Evolutionary conservation across 2,797 vertebrate genomes (phyloP).

Genomic region (Anas georgica): DNA sequence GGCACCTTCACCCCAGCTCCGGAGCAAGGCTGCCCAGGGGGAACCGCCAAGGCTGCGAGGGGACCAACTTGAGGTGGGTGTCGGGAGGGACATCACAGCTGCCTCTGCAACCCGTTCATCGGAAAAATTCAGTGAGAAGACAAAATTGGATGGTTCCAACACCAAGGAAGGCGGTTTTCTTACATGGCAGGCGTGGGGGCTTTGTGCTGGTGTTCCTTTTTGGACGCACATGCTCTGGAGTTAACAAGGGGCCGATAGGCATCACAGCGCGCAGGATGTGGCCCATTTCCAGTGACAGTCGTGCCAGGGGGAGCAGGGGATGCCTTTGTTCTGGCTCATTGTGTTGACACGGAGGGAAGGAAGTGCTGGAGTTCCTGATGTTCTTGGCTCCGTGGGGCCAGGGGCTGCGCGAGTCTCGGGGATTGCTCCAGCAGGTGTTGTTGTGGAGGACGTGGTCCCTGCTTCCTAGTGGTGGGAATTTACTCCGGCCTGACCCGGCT

Average conservation of each 20-base stretch:
- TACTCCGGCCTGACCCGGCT: not conserved
- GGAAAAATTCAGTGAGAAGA: not conserved
- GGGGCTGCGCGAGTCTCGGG: slow-evolving; percentile 48
- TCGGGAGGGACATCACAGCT: not conserved
- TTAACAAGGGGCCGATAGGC: slow-evolving; percentile 39
- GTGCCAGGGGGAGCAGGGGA: slow-evolving; percentile 53
- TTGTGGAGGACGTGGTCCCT: slow-evolving; percentile 55
- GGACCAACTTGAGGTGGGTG: not conserved
- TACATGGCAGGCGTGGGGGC: not conserved
- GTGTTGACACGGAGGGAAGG: slow-evolving; percentile 78
- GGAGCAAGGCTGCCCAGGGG: not conserved
- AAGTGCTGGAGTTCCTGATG: slow-evolving; percentile 73
- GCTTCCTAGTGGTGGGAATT: not conserved
- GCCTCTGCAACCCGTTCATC: not conserved
- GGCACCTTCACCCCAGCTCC: accelerated
- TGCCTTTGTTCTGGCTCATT: slow-evolving; percentile 78
- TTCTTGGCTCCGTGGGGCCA: slow-evolving; percentile 50
- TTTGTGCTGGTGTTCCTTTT: not conserved
- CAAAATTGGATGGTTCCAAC: not conserved
- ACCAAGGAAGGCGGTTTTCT: not conserved
- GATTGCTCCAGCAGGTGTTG: slow-evolving; percentile 75
- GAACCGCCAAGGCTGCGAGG: not conserved
- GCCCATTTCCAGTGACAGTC: slow-evolving; percentile 49
- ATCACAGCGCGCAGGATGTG: slow-evolving; percentile 64
- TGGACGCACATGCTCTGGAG: not conserved